phyloP scores from a whole-genome alignment of 2,113 vertebrate species.

The Chelonoidis abingdonii region DNA sequence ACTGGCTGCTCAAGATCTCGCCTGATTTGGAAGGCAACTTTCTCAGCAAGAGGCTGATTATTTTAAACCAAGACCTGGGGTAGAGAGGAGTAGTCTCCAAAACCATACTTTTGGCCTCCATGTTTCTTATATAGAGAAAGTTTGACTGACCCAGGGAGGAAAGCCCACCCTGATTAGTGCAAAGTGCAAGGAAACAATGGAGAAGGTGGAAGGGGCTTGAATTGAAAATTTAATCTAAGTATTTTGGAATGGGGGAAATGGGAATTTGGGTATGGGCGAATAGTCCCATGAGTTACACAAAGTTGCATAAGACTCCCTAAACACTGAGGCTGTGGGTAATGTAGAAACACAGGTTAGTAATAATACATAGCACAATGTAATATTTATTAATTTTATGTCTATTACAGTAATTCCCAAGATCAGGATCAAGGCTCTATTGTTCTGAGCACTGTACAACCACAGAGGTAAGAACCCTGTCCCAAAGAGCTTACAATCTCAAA shows the following conservation, averaged over 20 bases:
- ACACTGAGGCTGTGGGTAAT: slow-evolving; percentile 45
- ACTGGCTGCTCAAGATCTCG: neutral
- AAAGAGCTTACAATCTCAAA: neutral
- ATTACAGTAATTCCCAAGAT: neutral
- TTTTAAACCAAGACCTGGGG: slow-evolving; percentile 22
- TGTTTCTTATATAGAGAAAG: neutral
- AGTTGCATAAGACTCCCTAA: slow-evolving; percentile 15
- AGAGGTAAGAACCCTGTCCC: neutral
- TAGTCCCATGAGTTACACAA: slow-evolving; percentile 27
- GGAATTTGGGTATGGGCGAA: neutral
- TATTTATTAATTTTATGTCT: slow-evolving; percentile 27
- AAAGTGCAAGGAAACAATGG: accelerated
- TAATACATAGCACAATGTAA: neutral
- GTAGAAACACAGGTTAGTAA: slow-evolving; percentile 42
- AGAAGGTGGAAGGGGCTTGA: slow-evolving; percentile 23
- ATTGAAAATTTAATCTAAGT: slow-evolving; percentile 36
- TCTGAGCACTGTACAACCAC: neutral
- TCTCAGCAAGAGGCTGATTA: neutral
- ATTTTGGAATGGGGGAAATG: slow-evolving; percentile 49
- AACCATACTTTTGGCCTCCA: neutral
- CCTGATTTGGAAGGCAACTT: neutral
- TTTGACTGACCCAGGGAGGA: neutral
- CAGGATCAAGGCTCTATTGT: accelerated
- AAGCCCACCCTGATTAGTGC: neutral
- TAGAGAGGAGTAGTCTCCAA: neutral